A percentile compares a stretch with the other conserved stretches of the same genome.
These are phyloP conservation scores for Cheirogaleus major DNA, from an alignment of 2,797 vertebrate species.

Conservation along the genomic window DNA sequence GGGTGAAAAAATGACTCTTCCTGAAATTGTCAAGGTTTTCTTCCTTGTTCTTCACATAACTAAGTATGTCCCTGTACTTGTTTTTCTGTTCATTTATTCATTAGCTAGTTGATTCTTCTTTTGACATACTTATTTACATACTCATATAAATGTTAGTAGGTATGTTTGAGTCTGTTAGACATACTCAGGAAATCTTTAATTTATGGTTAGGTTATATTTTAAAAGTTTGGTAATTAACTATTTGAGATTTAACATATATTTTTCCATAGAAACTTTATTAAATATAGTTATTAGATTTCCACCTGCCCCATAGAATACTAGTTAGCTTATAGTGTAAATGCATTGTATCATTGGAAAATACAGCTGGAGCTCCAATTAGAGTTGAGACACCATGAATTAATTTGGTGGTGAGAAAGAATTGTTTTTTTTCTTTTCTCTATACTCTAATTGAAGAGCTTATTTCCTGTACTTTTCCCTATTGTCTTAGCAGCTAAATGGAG, in stretches of 20 bases:
- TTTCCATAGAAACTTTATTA: constrained; percentile 26
- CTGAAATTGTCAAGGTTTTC: constrained; percentile 2
- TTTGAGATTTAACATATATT: constrained; percentile 40
- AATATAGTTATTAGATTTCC: constrained; percentile 34
- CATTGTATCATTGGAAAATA: background rate
- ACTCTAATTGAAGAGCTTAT: constrained; percentile 30
- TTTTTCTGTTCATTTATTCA: constrained; percentile 33
- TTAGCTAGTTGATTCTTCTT: constrained; percentile 29
- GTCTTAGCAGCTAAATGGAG: constrained; percentile 28
- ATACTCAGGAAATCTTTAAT: constrained; percentile 38
- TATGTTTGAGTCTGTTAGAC: constrained; percentile 1
- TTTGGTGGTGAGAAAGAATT: constrained; percentile 21
- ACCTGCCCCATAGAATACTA: background rate
- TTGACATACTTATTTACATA: constrained; percentile 43
- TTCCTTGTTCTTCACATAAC: background rate
- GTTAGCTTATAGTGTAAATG: constrained; percentile 28
- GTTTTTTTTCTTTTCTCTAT: background rate
- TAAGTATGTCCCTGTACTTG: constrained; percentile 12
- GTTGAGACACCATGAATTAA: constrained; percentile 32
- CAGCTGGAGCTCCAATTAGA: background rate
- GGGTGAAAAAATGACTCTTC: background rate
- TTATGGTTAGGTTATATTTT: constrained; percentile 27
- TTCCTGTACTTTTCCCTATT: constrained; percentile 47
- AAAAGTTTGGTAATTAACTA: constrained; percentile 33
- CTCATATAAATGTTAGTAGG: background rate